Evolutionary conservation across 2,113 vertebrate genomes (phyloP).

Genomic region (Murina feae): DNA sequence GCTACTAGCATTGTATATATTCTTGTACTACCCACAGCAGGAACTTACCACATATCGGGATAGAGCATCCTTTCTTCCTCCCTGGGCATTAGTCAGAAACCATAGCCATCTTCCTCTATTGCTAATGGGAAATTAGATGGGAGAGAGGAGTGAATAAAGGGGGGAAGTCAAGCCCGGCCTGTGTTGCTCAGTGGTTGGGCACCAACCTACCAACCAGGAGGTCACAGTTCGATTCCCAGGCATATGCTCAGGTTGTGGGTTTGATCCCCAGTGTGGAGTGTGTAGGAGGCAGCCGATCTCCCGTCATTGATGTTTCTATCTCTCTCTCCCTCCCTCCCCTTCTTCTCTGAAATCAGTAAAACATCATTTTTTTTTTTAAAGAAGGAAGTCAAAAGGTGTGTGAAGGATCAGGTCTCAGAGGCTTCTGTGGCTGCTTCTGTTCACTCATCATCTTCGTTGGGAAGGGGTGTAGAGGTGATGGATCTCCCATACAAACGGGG

Average conservation of each 20-base stretch:
- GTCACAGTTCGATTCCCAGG: no score
- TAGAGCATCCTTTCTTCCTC: not conserved
- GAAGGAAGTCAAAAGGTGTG: not conserved
- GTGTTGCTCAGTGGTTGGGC: no score
- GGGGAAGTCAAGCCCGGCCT: not conserved
- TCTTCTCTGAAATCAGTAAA: no score
- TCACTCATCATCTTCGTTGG: not conserved
- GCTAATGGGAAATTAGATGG: not conserved
- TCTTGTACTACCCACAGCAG: not conserved
- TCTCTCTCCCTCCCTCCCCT: no score
- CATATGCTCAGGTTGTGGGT: no score
- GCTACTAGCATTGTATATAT: not conserved
- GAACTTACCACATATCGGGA: not conserved
- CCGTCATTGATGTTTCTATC: no score
- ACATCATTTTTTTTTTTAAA: not conserved
- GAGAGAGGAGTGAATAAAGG: not conserved
- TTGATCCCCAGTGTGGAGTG: no score
- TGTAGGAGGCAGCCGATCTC: no score
- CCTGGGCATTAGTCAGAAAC: not conserved
- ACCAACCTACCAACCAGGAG: no score
- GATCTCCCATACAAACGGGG: accelerated
- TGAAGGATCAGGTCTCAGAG: not conserved
- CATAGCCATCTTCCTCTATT: not conserved
- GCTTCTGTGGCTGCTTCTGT: not conserved
- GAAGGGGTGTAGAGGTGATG: not conserved